Base-by-base conservation (phyloP, 1,140 invertebrate species). In the Pseudoatta argentina region DNA sequence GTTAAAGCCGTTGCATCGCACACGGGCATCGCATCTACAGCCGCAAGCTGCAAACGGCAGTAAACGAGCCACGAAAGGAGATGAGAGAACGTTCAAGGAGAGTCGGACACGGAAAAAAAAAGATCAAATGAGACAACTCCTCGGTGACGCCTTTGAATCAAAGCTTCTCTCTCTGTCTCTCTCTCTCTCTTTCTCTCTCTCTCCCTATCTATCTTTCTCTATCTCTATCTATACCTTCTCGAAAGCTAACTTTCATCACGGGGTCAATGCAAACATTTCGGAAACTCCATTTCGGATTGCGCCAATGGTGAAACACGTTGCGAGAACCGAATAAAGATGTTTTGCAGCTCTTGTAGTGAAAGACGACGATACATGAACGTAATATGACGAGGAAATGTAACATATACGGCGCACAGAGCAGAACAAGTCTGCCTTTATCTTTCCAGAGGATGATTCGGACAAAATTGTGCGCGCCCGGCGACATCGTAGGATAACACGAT, bases 231-330 rank as follows among this genome's bases (percentile, higher is more conserved):
- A 39, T 73, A n/a, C 53, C 27, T 24, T 69, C 30, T 53, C 21
- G 59, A 66, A 61, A 30, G 76, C 64, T 71, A 77, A 75, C 75
- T 79, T 87, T 53, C 34, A 18, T 1, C n/a, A 39, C 24, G 63
- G 34, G 83, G 82, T 88, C 73, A 88, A 67, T 53, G 77, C 66
- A 82, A 73, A 82, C 79, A 83, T 83, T 75, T 83, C 69, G 55
- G 21, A 30, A 83, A 83, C 69, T 63, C 27, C 14, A 44, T 6
- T 24, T 73, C 14, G 24, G 3, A 61, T 24, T 51, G 39, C 57
- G 39, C 8, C 69, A 53, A 14, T 21, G 53, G 14, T 39, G 78
- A 64, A 75, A 61, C 21, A 53, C 30, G 16, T 44, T 57, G 57
- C 55, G 12, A 61, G n/a, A 72, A 24, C 16, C 48, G 34, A 30